Evolutionary conservation across 2,888 invertebrate genomes (phyloP).

Genomic region (Carabus problematicus): DNA sequence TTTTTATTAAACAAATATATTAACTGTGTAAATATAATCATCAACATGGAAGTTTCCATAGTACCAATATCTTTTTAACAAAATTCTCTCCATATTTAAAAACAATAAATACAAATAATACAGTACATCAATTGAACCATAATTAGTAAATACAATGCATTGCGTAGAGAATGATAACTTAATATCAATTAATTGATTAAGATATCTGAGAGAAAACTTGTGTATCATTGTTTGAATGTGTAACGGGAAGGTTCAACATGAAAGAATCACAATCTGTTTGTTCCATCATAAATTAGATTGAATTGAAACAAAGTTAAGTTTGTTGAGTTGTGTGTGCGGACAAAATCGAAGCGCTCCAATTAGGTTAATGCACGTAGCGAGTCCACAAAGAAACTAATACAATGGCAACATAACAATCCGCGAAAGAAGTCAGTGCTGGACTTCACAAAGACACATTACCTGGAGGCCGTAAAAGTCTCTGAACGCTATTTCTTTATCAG

Average conservation of each 20-base stretch:
- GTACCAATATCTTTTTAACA: no score
- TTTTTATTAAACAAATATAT: no score
- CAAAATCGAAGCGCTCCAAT: constrained; percentile 36
- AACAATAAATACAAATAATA: no score
- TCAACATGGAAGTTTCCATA: no score
- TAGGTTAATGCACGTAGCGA: constrained; percentile 40
- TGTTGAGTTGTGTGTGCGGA: constrained; percentile 15
- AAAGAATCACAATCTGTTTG: constrained; percentile 12
- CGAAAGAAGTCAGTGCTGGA: constrained; percentile 17
- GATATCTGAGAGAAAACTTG: no score
- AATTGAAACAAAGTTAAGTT: constrained; percentile 10
- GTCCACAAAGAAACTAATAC: constrained; percentile 30
- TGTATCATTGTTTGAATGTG: no score
- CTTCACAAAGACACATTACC: constrained; percentile 41
- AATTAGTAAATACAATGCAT: no score
- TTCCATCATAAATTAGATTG: constrained; percentile 20
- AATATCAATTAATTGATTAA: no score
- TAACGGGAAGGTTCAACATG: constrained; percentile 1
- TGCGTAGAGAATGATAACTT: no score
- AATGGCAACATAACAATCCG: constrained; percentile 35
- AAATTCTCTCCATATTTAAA: no score
- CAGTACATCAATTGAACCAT: no score
- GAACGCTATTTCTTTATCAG: constrained; percentile 18
- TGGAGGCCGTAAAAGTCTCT: constrained; percentile 18
- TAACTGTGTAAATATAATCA: no score